Base-by-base conservation (phyloP, 2,888 invertebrate genomes). In the Ochropacha duplaris region DNA sequence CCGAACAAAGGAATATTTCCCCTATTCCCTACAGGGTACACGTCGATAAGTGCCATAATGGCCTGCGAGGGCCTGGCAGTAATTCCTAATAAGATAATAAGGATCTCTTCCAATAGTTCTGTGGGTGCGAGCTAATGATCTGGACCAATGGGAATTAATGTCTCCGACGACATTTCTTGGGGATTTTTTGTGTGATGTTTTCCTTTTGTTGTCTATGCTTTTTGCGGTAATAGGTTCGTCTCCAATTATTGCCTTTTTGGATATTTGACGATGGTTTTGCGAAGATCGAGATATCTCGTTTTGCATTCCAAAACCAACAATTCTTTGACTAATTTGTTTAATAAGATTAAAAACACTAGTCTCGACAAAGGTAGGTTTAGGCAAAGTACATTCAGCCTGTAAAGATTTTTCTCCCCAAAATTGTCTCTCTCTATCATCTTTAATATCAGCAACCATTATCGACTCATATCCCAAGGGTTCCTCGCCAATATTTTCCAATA, bases 401-500 rank as follows among this genome's bases (percentile, higher is more conserved):
- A 28, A 14, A 14, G 14, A 44, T 44, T 44, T 16, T 16, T 8
- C 1, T 2, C 36, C 36, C 14, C n/a, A 36, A 6, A 36, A 2
- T 11, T 36, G 12, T 36, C 39, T 0, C 6, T 44, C n/a, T 19
- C 36, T 36, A 36, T 1, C 1, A 19, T 19, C 44, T 44, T n/a
- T 5, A 44, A 44, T 44, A 44, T 44, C 11, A 31, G 19, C 22
- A 22, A 0, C 52, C 31, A 31, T 52, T 52, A 31, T 31, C 49
- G 54, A 49, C 51, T 52, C 58, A 36, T 56, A 62, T 71, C 76
- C 78, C 67, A 12, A 62, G 76, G 81, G 76, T 68, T 74, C 67
- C 66, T 66, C 61, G 58, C 79, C 85, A 83, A 91, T 92, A 91
- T 90, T 89, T 91, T 78, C 90, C 89, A 91, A 92, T 92, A 88